These are phyloP conservation scores for Ophonus ardosiacus DNA, from an alignment of 2,888 invertebrate genomes.

Conservation along the genomic window DNA sequence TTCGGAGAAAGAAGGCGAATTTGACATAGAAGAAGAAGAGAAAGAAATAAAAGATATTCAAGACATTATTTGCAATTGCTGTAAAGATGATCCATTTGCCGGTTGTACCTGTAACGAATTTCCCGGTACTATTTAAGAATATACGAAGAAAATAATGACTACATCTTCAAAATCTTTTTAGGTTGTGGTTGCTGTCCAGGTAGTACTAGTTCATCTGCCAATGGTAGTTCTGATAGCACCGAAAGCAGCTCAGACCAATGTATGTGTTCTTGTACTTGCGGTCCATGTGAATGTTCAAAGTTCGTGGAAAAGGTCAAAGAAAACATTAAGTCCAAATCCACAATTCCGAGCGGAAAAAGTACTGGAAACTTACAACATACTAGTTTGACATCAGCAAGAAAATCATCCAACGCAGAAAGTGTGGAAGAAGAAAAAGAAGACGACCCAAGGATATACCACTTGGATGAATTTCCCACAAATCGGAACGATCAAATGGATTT, in stretches of 20 bases:
- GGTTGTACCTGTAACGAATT: not conserved
- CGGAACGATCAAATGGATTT: slow-evolving; percentile 68
- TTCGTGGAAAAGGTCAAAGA: slow-evolving; percentile 23
- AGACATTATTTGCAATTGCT: not conserved
- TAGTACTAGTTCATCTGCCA: not conserved
- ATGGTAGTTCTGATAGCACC: not conserved
- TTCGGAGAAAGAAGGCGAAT: not conserved
- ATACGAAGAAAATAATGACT: too few species aligned
- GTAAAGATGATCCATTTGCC: not conserved
- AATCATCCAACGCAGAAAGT: not conserved
- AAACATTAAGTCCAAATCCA: not conserved
- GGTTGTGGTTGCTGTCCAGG: not conserved
- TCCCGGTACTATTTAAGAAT: not conserved
- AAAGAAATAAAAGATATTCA: not conserved
- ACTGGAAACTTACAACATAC: not conserved
- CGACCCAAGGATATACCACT: slow-evolving; percentile 69
- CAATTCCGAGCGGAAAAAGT: not conserved
- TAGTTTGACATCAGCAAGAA: not conserved
- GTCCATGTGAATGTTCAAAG: slow-evolving; percentile 57
- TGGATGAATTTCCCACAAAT: slow-evolving; percentile 70
- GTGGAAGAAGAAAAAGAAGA: slow-evolving; percentile 62
- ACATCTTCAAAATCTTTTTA: not conserved
- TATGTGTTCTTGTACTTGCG: slow-evolving; percentile 1
- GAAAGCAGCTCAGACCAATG: not conserved
- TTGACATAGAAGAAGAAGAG: not conserved